Evolutionary conservation across 2,888 invertebrate genomes (phyloP), one percentile per base, ranked within the genome.

Genomic region (Autographa gamma): DNA sequence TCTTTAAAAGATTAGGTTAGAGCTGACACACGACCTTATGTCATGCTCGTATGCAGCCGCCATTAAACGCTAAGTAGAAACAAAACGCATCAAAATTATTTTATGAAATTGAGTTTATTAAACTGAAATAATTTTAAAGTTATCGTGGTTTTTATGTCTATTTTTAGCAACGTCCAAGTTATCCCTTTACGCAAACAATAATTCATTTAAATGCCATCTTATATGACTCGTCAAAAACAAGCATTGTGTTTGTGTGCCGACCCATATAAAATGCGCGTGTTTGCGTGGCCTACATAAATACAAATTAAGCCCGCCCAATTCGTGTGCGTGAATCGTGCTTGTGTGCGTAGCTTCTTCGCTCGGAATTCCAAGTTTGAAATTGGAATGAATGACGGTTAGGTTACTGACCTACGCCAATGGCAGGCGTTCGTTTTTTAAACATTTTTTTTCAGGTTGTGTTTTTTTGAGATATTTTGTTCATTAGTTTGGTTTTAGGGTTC

Each of bases 331-430:
- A 73, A 69, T 38, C 66, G 79, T 73, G 82, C 63, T 56, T 84
- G 93, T 93, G 93, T 93, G 93, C 89, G 93, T 91, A 88, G 84
- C 90, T 93, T 92, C 94, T 94, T 93, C 93, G 92, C 90, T 89
- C 90, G 91, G 93, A 92, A 93, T 94, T 94, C 92, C 93, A 95
- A 95, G 92, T 94, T 95, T 93, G 91, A 92, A 94, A 93, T 93
- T 93, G 92, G 92, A 94, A 94, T 94, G 93, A 95, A 94, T 93
- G 94, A 93, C 93, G 93, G 90, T 91, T 90, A 92, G 94, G 94
- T 95, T 92, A 91, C 93, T 93, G 93, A 95, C 94, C 95, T 93
- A 93, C 83, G 92, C 86, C 91, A 93, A 92, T 85, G 78, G 82
- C 74, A 78, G 64, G 71, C 74, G 72, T 74, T 70, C 54, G 48